Conservation (phyloP, 2,888 invertebrate species). For the Brenthis daphne region DNA sequence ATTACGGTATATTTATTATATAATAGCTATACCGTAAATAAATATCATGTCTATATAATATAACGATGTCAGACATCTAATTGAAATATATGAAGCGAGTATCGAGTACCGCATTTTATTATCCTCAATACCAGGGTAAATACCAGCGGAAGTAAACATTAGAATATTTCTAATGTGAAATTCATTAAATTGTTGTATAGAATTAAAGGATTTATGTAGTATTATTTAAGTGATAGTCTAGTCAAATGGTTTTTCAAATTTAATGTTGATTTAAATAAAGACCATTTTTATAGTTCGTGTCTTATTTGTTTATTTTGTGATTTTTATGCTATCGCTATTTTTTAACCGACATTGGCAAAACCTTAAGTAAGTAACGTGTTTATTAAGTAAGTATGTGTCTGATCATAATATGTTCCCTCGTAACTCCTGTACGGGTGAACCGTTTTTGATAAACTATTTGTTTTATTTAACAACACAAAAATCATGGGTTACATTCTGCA, state of each 20-base stretch:
- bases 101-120: constrained; percentile 35
- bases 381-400: too few species aligned
- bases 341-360: too few species aligned
- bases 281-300: constrained; percentile 48
- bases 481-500: too few species aligned
- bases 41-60: constrained; percentile 17
- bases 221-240: constrained; percentile 44
- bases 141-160: constrained; percentile 28
- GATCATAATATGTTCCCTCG: too few species aligned
- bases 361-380: too few species aligned
- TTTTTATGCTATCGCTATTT: too few species aligned
- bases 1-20: constrained; percentile 17
- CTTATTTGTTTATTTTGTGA: constrained; percentile 18
- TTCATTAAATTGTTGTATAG: constrained; percentile 47
- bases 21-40: constrained; percentile 17
- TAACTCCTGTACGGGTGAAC: too few species aligned
- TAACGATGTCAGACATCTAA: constrained; percentile 50
- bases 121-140: constrained; percentile 69
- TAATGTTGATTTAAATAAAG: constrained; percentile 61
- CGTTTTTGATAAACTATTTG: too few species aligned
- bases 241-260: constrained; percentile 58
- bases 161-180: constrained; percentile 40
- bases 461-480: too few species aligned
- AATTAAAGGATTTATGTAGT: constrained; percentile 42
- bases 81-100: constrained; percentile 18